Conservation (phyloP, 37 sponge, comb jelly and placozoan genomes). For the Crambe crambe region DNA sequence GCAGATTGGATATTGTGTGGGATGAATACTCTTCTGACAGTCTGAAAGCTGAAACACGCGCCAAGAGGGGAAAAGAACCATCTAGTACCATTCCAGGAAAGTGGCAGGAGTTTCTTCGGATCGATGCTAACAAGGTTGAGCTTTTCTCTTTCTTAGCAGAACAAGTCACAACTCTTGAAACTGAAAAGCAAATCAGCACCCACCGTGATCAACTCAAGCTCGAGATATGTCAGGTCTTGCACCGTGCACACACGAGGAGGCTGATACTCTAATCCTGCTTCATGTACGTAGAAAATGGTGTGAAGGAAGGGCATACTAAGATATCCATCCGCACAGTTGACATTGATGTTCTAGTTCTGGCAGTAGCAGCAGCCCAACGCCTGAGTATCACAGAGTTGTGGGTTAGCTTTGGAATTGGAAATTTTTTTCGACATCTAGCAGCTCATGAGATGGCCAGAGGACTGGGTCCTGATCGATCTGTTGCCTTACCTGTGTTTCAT, state of each 20-base stretch:
- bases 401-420: constrained; percentile 46
- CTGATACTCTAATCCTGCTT: too few relatives aligned
- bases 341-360: constrained; percentile 29
- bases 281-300: constrained; percentile 29
- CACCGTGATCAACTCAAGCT: too few relatives aligned
- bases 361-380: constrained; percentile 4
- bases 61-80: constrained; percentile 38
- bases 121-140: constrained; percentile 1
- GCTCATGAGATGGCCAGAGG: constrained; percentile 12
- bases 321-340: constrained; percentile 26
- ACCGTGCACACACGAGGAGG: too few relatives aligned
- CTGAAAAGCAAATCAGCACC: too few relatives aligned
- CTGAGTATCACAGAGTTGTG: constrained; percentile 7
- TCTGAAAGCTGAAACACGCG: constrained; percentile 24
- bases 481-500: constrained; percentile 32
- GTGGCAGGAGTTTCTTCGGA: constrained; percentile 15
- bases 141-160: background rate
- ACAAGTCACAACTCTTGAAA: background rate
- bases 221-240: background rate
- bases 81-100: constrained; percentile 18
- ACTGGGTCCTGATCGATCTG: constrained; percentile 2
- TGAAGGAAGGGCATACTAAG: constrained; percentile 21
- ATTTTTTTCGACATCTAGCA: constrained; percentile 24
- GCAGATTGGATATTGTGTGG: constrained; percentile 38
- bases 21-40: background rate